Evolutionary conservation across 2,888 invertebrate species (phyloP).

Genomic region (Leucophenga montana): DNA sequence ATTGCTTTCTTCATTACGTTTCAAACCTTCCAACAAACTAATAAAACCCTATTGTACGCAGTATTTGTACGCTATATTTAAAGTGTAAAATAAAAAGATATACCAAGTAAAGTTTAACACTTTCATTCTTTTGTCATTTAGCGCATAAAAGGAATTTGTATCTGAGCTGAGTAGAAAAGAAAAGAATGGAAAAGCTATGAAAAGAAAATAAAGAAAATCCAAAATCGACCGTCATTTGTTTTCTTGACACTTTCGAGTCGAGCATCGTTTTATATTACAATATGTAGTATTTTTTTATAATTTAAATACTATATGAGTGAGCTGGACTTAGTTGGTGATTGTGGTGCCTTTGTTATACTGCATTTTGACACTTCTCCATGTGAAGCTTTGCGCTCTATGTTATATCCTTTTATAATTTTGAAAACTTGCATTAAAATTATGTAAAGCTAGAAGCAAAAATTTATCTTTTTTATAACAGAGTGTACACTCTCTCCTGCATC

Average conservation of each 20-base stretch:
- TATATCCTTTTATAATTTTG: conserved; percentile 7
- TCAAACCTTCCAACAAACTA: too few species aligned
- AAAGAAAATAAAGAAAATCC: conserved; percentile 14
- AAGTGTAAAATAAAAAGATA: neutral
- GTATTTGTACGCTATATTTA: neutral
- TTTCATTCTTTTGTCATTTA: conserved; percentile 25
- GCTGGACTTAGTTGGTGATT: neutral
- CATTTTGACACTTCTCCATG: conserved; percentile 17
- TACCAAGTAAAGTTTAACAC: conserved; percentile 18
- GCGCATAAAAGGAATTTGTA: conserved; percentile 18
- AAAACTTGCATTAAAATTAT: conserved; percentile 2
- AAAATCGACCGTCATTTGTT: conserved; percentile 60
- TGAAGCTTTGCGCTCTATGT: neutral
- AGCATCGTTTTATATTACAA: conserved; percentile 11
- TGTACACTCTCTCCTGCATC: too few species aligned
- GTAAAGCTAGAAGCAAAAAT: neutral
- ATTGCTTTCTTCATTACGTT: too few species aligned
- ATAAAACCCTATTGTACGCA: too few species aligned
- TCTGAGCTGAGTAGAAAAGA: neutral
- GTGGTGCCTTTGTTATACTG: neutral
- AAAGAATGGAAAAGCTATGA: neutral
- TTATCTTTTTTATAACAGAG: too few species aligned
- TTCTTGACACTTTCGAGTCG: conserved; percentile 59
- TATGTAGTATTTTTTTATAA: neutral
- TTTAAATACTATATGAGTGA: neutral